A percentile compares a stretch with the other conserved stretches of the same genome.
Evolutionary conservation across 2,797 vertebrate genomes (phyloP).

Genomic region (Sebastes baramenuke): DNA sequence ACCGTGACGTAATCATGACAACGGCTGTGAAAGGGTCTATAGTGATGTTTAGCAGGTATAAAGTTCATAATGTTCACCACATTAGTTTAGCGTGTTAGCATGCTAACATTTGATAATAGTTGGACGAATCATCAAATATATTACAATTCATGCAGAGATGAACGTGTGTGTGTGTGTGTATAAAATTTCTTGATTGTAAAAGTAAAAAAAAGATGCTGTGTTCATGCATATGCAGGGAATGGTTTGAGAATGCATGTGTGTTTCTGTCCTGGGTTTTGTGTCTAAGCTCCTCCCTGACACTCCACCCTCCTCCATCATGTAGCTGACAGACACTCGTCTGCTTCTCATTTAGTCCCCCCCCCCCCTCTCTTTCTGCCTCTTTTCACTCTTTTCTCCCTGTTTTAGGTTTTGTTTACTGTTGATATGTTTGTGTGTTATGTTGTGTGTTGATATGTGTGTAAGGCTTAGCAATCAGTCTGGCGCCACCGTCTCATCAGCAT

Average conservation of each 20-base stretch:
- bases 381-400: conserved; percentile 3
- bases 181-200: too few relatives aligned
- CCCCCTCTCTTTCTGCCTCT: background rate
- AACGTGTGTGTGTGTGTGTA: background rate
- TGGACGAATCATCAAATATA: background rate
- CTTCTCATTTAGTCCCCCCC: conserved; percentile 15
- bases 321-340: conserved; percentile 28
- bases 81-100: too few relatives aligned
- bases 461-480: conserved; percentile 32
- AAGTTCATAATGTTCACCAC: too few relatives aligned
- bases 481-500: conserved; percentile 50
- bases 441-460: conserved; percentile 3
- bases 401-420: conserved; percentile 13
- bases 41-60: too few relatives aligned
- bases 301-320: conserved; percentile 19
- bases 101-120: background rate
- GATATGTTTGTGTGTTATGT: conserved; percentile 12
- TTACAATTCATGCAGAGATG: background rate
- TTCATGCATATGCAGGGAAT: background rate
- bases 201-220: background rate
- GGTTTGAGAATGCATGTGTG: background rate
- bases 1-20: too few relatives aligned
- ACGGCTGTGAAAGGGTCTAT: too few relatives aligned
- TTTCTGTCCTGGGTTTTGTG: conserved; percentile 3
- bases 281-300: background rate